Evolutionary conservation across 2,113 vertebrate species (phyloP).

Genomic region (Phylloscopus trochilus): DNA sequence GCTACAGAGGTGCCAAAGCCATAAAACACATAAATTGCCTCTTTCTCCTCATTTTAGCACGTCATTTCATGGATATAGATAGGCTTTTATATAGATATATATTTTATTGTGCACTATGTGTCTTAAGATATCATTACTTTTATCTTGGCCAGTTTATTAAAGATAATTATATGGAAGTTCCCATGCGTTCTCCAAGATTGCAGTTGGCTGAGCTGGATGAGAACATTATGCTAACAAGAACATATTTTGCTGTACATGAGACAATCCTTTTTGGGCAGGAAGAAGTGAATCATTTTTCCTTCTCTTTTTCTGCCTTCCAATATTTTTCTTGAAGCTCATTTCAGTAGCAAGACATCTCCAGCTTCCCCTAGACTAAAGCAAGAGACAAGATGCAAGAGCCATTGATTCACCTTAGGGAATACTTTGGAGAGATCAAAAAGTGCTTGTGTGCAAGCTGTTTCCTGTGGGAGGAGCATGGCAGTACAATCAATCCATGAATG

Average conservation of each 20-base stretch:
- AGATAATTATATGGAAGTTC: slow-evolving; percentile 41
- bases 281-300: background rate
- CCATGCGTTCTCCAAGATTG: background rate
- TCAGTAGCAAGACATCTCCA: slow-evolving; percentile 20
- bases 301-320: background rate
- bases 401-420: slow-evolving; percentile 71
- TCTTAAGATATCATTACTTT: slow-evolving; percentile 48
- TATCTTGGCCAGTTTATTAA: slow-evolving; percentile 53
- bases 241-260: slow-evolving; percentile 2
- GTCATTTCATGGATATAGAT: slow-evolving; percentile 13
- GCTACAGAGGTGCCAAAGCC: slow-evolving; percentile 3
- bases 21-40: slow-evolving; percentile 28
- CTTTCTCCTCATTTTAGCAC: slow-evolving; percentile 35
- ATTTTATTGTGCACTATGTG: slow-evolving; percentile 43
- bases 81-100: slow-evolving; percentile 40
- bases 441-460: slow-evolving; percentile 73
- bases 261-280: background rate
- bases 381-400: slow-evolving; percentile 64
- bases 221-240: slow-evolving; percentile 25
- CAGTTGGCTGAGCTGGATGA: background rate
- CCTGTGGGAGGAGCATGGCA: slow-evolving; percentile 79
- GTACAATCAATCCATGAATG: slow-evolving; percentile 90
- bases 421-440: slow-evolving; percentile 71
- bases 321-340: slow-evolving; percentile 37
- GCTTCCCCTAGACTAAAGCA: slow-evolving; percentile 30